These are phyloP conservation scores for Epistrophella euchroma DNA, from an alignment of 2,888 invertebrate genomes.

Conservation along the genomic window DNA sequence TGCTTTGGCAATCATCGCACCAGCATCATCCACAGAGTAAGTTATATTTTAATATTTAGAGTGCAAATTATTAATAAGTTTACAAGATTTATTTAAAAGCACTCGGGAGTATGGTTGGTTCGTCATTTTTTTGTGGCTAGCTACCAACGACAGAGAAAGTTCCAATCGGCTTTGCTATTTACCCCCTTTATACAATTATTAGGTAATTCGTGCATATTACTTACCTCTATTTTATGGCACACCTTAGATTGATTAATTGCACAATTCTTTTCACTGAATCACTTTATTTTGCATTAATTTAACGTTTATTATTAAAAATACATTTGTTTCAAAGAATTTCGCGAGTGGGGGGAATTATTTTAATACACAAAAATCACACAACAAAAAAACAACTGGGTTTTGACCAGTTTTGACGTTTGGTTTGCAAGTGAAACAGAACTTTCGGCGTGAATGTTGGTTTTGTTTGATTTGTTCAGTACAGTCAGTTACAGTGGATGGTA, in stretches of 20 bases:
- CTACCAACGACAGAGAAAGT: slow-evolving; percentile 47
- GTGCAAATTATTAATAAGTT: neutral
- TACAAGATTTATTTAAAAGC: neutral
- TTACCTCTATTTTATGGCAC: slow-evolving; percentile 64
- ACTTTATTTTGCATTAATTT: slow-evolving; percentile 47
- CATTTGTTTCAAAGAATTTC: slow-evolving; percentile 26
- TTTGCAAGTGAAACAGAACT: slow-evolving; percentile 62
- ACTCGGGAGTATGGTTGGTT: neutral
- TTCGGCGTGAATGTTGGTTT: slow-evolving; percentile 25
- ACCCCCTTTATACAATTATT: slow-evolving; percentile 24
- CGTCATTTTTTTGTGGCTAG: neutral
- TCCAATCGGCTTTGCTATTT: slow-evolving; percentile 41
- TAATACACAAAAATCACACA: slow-evolving; percentile 43
- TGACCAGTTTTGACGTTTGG: slow-evolving; percentile 68
- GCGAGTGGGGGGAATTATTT: slow-evolving; percentile 24
- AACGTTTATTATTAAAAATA: slow-evolving; percentile 26
- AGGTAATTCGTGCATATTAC: slow-evolving; percentile 54
- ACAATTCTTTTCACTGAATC: slow-evolving; percentile 54
- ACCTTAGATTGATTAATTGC: slow-evolving; percentile 42
- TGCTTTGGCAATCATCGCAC: slow-evolving; percentile 47
- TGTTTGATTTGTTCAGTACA: slow-evolving; percentile 33
- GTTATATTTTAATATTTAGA: slow-evolving; percentile 21
- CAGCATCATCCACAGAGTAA: slow-evolving; percentile 62
- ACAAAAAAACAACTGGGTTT: slow-evolving; percentile 53
- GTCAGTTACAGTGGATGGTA: slow-evolving; percentile 37